phyloP scores from a whole-genome alignment of 2,888 invertebrate genomes.

The Gymnocheta viridis region DNA sequence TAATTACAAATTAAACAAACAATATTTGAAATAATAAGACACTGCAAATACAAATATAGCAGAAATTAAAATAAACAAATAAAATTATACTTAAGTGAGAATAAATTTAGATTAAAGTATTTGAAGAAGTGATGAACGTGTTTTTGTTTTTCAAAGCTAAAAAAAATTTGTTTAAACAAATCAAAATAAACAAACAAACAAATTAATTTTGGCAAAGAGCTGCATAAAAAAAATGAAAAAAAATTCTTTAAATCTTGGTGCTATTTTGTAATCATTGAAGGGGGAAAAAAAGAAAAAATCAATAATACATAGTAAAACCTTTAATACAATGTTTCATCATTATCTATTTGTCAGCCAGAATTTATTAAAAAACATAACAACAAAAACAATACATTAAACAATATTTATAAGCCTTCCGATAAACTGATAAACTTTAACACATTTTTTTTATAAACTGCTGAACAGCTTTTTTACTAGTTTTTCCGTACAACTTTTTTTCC shows the following conservation, averaged over 20 bases:
- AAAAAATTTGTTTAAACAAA: conserved; percentile 10
- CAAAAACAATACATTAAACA: background rate
- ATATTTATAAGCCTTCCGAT: background rate
- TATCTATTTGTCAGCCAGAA: background rate
- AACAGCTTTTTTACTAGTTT: background rate
- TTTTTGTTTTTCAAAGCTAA: background rate
- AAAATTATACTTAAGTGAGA: conserved; percentile 22
- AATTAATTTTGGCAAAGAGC: conserved; percentile 1
- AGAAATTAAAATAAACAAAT: conserved; percentile 19
- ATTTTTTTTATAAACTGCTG: background rate
- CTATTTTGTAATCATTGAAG: background rate
- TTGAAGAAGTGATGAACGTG: conserved; percentile 10
- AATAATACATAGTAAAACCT: conserved; percentile 37
- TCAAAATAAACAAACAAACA: conserved; percentile 19
- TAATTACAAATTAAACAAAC: conserved; percentile 21
- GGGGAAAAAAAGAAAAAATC: conserved; percentile 40
- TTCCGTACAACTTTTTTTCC: background rate
- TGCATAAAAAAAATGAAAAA: background rate
- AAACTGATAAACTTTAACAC: background rate
- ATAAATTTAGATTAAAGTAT: conserved; percentile 12
- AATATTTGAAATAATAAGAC: background rate
- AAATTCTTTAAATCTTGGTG: background rate
- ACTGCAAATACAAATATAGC: background rate
- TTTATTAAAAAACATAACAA: background rate
- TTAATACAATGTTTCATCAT: conserved; percentile 29